Percentiles rank a stretch among this genome's conserved stretches.
These are phyloP conservation scores for Eilema sororculum DNA, from an alignment of 2,888 invertebrate species.

Conservation along the genomic window DNA sequence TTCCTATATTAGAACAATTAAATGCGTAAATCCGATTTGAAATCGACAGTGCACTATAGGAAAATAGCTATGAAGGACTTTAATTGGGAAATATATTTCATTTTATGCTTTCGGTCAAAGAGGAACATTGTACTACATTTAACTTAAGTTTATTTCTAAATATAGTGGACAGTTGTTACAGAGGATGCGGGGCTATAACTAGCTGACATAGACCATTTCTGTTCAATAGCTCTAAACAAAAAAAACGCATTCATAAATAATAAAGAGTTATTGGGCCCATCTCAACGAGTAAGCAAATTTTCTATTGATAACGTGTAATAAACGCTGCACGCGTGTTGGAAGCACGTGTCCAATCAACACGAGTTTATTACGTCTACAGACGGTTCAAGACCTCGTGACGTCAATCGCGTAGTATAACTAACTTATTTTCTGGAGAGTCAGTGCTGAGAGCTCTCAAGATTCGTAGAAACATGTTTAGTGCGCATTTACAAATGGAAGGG, in stretches of 20 bases:
- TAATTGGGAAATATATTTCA: not conserved
- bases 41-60: conserved; percentile 14
- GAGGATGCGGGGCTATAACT: not conserved
- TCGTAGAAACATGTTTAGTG: not conserved
- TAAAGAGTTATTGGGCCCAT: conserved; percentile 11
- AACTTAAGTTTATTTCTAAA: too few relatives aligned
- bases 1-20: conserved; percentile 29
- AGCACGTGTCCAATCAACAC: conserved; percentile 42
- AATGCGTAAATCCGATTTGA: conserved; percentile 30
- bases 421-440: not conserved
- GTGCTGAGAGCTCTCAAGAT: conserved; percentile 4
- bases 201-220: not conserved
- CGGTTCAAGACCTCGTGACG: conserved; percentile 50
- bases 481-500: conserved; percentile 31
- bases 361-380: conserved; percentile 27
- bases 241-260: not conserved
- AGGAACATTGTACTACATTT: too few relatives aligned
- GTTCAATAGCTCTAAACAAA: not conserved
- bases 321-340: conserved; percentile 30
- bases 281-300: conserved; percentile 7
- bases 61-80: conserved; percentile 16
- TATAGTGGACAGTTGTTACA: too few relatives aligned
- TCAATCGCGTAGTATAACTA: conserved; percentile 21
- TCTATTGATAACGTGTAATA: conserved; percentile 17
- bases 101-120: too few relatives aligned